phyloP scores from a whole-genome alignment of 2,797 vertebrate species.

The Sebastes alutus region DNA sequence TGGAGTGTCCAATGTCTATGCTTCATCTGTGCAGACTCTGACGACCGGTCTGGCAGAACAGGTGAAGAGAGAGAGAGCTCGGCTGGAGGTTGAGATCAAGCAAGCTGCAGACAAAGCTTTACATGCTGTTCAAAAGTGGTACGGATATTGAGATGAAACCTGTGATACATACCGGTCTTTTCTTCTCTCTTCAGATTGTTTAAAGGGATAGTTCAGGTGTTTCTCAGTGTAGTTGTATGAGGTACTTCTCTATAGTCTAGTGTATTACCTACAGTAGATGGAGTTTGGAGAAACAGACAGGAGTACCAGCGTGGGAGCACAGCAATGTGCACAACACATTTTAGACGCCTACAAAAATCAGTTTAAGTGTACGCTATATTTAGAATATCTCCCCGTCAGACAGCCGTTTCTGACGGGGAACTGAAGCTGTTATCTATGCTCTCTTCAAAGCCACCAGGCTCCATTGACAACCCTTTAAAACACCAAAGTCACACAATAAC shows the following conservation, averaged over 20 bases:
- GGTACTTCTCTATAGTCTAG: neutral
- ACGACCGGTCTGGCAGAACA: slow-evolving; percentile 45
- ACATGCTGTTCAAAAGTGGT: slow-evolving; percentile 69
- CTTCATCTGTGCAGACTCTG: slow-evolving; percentile 59
- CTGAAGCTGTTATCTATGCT: neutral
- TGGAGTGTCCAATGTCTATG: neutral
- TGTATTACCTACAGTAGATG: neutral
- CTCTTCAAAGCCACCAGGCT: neutral
- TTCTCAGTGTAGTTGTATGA: neutral
- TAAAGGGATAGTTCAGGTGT: neutral
- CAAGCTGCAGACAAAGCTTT: slow-evolving; percentile 56
- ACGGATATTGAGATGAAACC: neutral
- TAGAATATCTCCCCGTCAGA: too few relatives aligned
- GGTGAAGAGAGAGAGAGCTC: slow-evolving; percentile 55
- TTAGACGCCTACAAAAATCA: too few relatives aligned
- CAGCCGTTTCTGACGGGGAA: too few relatives aligned
- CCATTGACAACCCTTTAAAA: neutral
- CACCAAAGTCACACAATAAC: too few relatives aligned
- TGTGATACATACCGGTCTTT: too few relatives aligned
- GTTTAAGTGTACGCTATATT: too few relatives aligned
- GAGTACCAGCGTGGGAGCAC: too few relatives aligned
- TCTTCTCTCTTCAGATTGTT: neutral
- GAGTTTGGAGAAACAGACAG: too few relatives aligned
- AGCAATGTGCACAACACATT: too few relatives aligned
- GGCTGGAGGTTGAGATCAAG: slow-evolving; percentile 68